These are phyloP conservation scores for Megaceryle torquata DNA, from an alignment of 2,113 vertebrate species.

Conservation along the genomic window DNA sequence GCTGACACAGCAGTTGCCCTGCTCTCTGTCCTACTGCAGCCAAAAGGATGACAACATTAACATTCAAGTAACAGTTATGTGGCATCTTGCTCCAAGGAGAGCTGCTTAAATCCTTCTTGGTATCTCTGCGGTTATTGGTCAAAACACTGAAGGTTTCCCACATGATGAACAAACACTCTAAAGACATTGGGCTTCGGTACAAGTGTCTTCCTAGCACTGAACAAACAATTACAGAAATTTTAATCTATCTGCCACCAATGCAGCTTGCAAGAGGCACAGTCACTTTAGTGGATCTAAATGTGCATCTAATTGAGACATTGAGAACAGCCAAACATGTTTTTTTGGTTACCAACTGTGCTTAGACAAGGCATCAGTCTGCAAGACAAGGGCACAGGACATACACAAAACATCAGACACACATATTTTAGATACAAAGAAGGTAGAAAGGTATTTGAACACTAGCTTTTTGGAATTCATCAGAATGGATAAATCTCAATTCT, in stretches of 20 bases:
- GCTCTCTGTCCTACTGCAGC: not conserved
- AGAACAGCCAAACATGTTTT: not conserved
- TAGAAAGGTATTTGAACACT: not conserved
- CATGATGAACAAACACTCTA: not conserved
- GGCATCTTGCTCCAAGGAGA: not conserved
- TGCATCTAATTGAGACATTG: not conserved
- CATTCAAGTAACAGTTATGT: not conserved
- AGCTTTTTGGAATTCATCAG: not conserved
- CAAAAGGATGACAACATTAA: not conserved
- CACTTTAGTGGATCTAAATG: fast-evolving
- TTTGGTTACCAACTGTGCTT: not conserved
- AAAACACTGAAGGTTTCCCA: not conserved
- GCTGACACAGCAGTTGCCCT: not conserved
- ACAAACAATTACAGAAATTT: not conserved
- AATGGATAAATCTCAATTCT: not conserved
- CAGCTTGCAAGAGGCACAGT: not conserved
- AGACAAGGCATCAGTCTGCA: not conserved
- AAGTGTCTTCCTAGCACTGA: not conserved
- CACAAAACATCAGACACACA: not conserved
- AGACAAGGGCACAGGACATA: not conserved
- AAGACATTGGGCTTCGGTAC: not conserved
- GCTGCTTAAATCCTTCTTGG: not conserved
- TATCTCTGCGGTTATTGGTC: not conserved
- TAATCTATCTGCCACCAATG: not conserved
- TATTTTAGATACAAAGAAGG: not conserved